These are phyloP conservation scores for Furcula furcula DNA, from an alignment of 2,888 invertebrate species.

Conservation along the genomic window DNA sequence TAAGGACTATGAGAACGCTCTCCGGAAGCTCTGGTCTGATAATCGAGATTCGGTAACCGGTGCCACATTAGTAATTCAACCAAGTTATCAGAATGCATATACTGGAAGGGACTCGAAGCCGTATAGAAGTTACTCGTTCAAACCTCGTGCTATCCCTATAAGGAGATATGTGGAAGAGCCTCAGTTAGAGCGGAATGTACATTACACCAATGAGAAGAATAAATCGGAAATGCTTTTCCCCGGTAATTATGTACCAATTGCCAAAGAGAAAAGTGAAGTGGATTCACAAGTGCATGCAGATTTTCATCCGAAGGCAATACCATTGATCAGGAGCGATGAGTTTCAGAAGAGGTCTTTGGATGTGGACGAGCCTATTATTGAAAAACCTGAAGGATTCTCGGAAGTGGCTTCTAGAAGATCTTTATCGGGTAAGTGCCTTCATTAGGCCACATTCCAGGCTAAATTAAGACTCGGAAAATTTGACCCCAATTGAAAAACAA, in stretches of 20 bases:
- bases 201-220: constrained; percentile 54
- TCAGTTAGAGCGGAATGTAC: constrained; percentile 52
- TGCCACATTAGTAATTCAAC: constrained; percentile 60
- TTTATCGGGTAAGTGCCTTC: constrained; percentile 69
- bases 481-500: too few species aligned
- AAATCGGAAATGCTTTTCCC: constrained; percentile 70
- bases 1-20: constrained; percentile 53
- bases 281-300: constrained; percentile 14
- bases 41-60: constrained; percentile 60
- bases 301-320: constrained; percentile 64
- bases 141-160: constrained; percentile 60
- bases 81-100: constrained; percentile 40
- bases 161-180: constrained; percentile 35
- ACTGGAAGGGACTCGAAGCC: constrained; percentile 36
- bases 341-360: constrained; percentile 61
- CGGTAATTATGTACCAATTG: constrained; percentile 75
- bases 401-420: constrained; percentile 67
- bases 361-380: constrained; percentile 52
- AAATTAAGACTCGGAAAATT: too few species aligned
- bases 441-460: too few species aligned
- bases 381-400: constrained; percentile 54
- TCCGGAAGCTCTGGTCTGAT: constrained; percentile 63
- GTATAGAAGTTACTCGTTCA: constrained; percentile 55
- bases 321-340: constrained; percentile 58
- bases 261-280: constrained; percentile 66